Conservation (phyloP, 2,113 vertebrate genomes). For the Notiomystis cincta region DNA sequence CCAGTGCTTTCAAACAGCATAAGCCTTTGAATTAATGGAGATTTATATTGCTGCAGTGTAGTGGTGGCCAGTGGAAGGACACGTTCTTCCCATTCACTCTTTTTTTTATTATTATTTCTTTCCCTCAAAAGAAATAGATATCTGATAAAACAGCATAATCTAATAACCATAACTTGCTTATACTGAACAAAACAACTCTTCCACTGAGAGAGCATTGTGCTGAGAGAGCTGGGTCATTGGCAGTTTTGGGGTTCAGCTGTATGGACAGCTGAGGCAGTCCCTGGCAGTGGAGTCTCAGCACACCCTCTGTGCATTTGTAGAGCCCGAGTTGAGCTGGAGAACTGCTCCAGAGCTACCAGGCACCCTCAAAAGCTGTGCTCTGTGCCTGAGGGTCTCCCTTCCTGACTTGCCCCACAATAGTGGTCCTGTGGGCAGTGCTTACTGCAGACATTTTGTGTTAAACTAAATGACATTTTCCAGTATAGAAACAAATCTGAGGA, state of each 20-base stretch:
- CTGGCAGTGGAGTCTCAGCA: neutral
- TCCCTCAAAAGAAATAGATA: neutral
- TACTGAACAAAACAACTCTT: neutral
- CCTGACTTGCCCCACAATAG: accelerated
- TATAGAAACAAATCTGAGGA: neutral
- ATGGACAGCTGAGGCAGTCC: neutral
- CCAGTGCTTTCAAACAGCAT: neutral
- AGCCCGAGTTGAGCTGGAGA: neutral
- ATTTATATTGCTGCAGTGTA: neutral
- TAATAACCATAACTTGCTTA: neutral
- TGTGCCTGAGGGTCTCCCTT: neutral
- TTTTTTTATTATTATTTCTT: neutral
- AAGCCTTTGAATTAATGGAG: neutral
- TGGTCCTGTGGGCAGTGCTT: neutral
- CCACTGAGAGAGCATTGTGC: neutral
- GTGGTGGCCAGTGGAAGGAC: neutral
- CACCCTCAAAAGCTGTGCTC: neutral
- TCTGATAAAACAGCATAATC: neutral
- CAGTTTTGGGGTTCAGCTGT: neutral
- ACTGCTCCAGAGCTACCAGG: neutral
- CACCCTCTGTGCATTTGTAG: neutral
- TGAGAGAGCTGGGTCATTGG: neutral
- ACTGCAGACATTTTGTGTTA: neutral
- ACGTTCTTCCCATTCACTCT: neutral
- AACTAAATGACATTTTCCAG: neutral